Base-by-base conservation (phyloP, 2,113 vertebrate species). In the Suncus etruscus region DNA sequence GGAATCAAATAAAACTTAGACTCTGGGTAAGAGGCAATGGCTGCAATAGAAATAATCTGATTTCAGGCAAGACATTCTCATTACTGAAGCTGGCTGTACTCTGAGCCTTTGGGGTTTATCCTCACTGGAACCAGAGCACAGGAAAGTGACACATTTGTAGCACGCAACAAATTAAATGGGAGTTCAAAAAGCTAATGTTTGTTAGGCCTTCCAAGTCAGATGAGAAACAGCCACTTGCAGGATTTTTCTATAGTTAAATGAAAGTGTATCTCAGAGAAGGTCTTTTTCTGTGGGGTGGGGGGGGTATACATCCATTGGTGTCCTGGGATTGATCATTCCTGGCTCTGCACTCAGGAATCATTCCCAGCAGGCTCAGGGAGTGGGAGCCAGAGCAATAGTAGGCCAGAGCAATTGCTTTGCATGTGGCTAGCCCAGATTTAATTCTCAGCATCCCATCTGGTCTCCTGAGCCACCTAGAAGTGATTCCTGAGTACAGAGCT, bases 191-290 rank as follows among this genome's bases (percentile, higher is more conserved):
- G 31, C 25, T 80, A 76, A 78, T 73, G 32, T 91, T 91, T 73
- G 39, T 51, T 81, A 32, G 47, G 32, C 8, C 83, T 91, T 83
- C 63, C 79, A 94, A 58, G 31, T 65, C 63, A n/a, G 50, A n/a
- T 86, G 58, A 90, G 80, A 91, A 91, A 45, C 22, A 86, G 72
- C 3, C 27, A 75, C 47, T 72, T 50, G 69, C 89, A 94, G 73
- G 81, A 72, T 32, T 74, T 63, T 94, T 83, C 75, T 65, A n/a
- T 82, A 66, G 75, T 87, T 86, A 74, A 22, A 20, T 50, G 87
- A 90, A 69, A 74, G 11, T 76, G 27, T 4, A 74, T 31, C 18
- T 65, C 77, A 87, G 8, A 31, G 20, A 83, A 74, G 1, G 69
- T 18, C 22, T 94, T 92, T 70, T 39, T 65, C 6, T 58, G 10